Base-by-base conservation (phyloP, 2,797 vertebrate genomes). In the Sebastes iracundus region DNA sequence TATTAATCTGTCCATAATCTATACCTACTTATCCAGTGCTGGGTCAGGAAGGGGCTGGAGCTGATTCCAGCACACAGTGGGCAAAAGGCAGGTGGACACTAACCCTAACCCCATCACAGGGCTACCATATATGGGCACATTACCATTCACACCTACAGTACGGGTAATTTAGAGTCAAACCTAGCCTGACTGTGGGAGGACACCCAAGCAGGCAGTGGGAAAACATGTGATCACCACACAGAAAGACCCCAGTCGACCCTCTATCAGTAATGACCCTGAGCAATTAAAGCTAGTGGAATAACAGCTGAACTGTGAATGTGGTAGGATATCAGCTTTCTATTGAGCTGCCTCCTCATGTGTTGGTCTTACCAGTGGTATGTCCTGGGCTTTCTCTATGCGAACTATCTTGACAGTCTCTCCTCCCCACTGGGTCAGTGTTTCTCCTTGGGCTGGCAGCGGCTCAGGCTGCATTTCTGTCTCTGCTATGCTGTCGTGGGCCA, bases 351-450 rank as follows among this genome's bases (percentile, higher is more conserved):
- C 5, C 20, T 52, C 12, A 2, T 10, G 25, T 6, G 32, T 53
- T 32, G 23, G 13, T 95, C 96, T 96, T 89, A 99, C 99, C 97
- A 99, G 89, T 0, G 98, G 99, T 74, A 99, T 95, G 93, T 99
- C 99, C 74, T 94, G 96, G 64, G 98, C 97, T 83, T 99, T 99
- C 90, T 99, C 98, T 70, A 99, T 97, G 32, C 97, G 97, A 79
- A 99, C 97, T 75, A 99, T 97, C 95, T 98, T 99, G 80, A 99
- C 97, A 0, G 97, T 98, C 93, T 99, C 98, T 61, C 97, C 98
- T 84, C 97, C 98, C 80, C 98, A 99, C 49, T 98, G 94, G 3
- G 97, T 96, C 89, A 98, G 78, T 4, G 96, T 98, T 83, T 99
- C 98, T 71, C 97, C 97, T 79, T 97, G 93, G 66, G 95, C 74